Evolutionary conservation across 2,113 vertebrate genomes (phyloP), one percentile per base, ranked within the genome.

Genomic region (Atherinomorus stipes): DNA sequence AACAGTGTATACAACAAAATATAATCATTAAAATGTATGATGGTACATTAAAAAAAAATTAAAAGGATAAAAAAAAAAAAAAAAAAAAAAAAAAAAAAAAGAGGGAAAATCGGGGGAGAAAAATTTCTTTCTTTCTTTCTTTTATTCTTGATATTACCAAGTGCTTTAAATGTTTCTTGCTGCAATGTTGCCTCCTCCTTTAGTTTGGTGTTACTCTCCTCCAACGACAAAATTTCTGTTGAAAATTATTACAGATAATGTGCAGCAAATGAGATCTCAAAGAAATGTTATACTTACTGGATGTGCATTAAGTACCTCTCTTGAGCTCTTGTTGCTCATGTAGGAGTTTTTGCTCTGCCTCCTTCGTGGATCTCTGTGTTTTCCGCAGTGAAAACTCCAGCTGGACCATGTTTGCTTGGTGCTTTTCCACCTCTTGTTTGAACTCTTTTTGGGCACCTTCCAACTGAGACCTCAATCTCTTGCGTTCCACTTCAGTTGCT

Each of bases 91-190:
- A n/a, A n/a, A n/a, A n/a, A n/a, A n/a, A n/a, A n/a, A n/a, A n/a
- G n/a, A n/a, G n/a, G n/a, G n/a, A n/a, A n/a, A n/a, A n/a, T n/a
- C n/a, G n/a, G n/a, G n/a, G n/a, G n/a, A n/a, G n/a, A n/a, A n/a
- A n/a, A n/a, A n/a, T n/a, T n/a, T n/a, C n/a, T n/a, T n/a, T n/a
- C n/a, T n/a, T n/a, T n/a, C n/a, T n/a, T n/a, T n/a, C n/a, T n/a
- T n/a, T 0, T 53, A 54, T 26, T 7, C 15, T 38, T 34, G 0
- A 11, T 0, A 90, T 95, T 93, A 98, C 97, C 95, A 52, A 96
- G 58, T 11, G 91, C 89, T 77, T 92, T 88, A 40, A 93, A 70
- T n/a, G 83, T 85, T 22, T 83, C 85, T 74, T 93, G 89, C 56
- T 95, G 93, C 0, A 7, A 59, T 53, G 84, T 78, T 64, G 96